Conservation (phyloP, 1,140 invertebrate genomes). For the Holotrichia oblita region DNA sequence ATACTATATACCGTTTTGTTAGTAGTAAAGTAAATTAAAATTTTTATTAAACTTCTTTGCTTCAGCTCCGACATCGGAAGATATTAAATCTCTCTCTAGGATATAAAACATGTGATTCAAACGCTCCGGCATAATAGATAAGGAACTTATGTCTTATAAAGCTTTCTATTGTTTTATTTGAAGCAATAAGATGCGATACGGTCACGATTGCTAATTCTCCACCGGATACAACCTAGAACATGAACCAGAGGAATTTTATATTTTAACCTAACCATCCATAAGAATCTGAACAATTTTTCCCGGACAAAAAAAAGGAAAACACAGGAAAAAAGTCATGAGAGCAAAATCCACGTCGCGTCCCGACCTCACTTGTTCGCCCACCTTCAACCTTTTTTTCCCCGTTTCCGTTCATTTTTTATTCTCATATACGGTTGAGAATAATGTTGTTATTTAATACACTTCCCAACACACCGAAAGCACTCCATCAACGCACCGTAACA, state of each 20-base stretch:
- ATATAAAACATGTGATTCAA: no score
- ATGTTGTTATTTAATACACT: conserved; percentile 17
- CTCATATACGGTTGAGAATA: neutral
- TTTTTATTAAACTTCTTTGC: conserved; percentile 7
- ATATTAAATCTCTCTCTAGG: neutral
- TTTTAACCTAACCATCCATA: neutral
- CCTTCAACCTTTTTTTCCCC: conserved; percentile 2
- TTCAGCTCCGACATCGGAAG: neutral
- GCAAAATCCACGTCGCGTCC: neutral
- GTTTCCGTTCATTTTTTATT: conserved; percentile 1
- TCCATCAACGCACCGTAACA: neutral
- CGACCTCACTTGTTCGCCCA: neutral
- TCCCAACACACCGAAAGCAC: neutral
- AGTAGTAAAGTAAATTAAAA: neutral
- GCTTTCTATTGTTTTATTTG: no score
- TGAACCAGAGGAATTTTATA: no score
- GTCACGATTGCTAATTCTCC: no score
- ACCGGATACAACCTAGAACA: no score
- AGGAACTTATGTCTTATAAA: no score
- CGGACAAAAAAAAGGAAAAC: neutral
- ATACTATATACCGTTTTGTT: neutral
- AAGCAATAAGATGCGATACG: no score
- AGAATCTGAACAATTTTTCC: neutral
- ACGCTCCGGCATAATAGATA: no score
- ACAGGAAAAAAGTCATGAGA: neutral